phyloP scores from a whole-genome alignment of 2,797 vertebrate genomes.

The Chromis chromis region DNA sequence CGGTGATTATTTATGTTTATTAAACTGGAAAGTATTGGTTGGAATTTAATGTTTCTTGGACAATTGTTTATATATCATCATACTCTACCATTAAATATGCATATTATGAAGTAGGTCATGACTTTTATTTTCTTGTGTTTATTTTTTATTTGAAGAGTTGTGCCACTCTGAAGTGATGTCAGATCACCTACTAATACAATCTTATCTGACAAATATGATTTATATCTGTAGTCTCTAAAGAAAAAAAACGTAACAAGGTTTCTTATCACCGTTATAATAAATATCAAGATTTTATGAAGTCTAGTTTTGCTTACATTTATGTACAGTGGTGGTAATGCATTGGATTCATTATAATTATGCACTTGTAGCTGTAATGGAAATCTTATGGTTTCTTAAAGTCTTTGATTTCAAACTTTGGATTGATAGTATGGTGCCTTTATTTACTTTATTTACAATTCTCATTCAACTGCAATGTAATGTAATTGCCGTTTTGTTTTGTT shows the following conservation, averaged over 20 bases:
- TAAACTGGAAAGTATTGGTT: constrained; percentile 80
- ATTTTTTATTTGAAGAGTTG: neutral
- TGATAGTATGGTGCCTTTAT: neutral
- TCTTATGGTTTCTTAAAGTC: neutral
- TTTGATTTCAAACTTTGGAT: neutral
- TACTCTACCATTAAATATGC: constrained; percentile 84
- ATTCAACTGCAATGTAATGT: neutral
- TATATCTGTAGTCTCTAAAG: neutral
- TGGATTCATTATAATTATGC: neutral
- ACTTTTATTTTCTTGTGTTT: constrained; percentile 24
- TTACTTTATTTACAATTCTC: neutral
- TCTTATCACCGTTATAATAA: neutral
- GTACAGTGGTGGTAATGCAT: neutral
- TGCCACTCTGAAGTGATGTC: neutral
- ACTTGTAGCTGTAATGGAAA: neutral
- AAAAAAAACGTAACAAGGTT: neutral
- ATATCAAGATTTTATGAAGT: neutral
- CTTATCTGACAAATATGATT: neutral
- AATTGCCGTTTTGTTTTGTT: no score
- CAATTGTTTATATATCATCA: constrained; percentile 82
- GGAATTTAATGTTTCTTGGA: constrained; percentile 80
- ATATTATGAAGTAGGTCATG: constrained; percentile 66
- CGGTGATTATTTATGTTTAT: constrained; percentile 75
- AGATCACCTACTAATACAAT: constrained; percentile 1
- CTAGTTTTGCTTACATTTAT: no score